Base-by-base conservation (phyloP, 2,888 invertebrate genomes). In the Xestia sexstrigata region DNA sequence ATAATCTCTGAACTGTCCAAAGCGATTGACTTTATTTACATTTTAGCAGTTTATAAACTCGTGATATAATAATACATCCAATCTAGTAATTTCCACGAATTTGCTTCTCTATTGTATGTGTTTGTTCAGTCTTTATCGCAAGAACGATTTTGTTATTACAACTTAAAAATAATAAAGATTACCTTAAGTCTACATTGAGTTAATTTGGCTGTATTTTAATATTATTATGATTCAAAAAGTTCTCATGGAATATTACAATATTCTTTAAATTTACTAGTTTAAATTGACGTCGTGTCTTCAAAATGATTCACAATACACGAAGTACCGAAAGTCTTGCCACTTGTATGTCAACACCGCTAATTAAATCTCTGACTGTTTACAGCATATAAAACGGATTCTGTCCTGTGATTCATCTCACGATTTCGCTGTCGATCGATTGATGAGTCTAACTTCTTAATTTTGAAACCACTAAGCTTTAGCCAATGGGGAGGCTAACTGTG, bases 141-240 rank as follows among this genome's bases (percentile, higher is more conserved):
- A 66, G 35, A 81, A 55, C 60, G 71, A 75, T 62, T 85, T 26
- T 69, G 60, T 65, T 81, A n/a, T 69, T 23, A 30, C 13, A 42
- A 17, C 67, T 72, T 71, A 75, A 71, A 83, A 70, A 86, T 83
- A 70, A 86, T 83, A 82, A 45, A 69, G 1, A 71, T 81, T 68
- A 58, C 52, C 7, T 55, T 66, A 83, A 73, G 23, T 23, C 26
- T 39, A n/a, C 58, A 35, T 23, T 77, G 15, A 55, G 6, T 52
- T 73, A 5, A 23, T 55, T 74, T 42, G 13, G 23, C 1, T 42
- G 35, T 65, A 23, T 75, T 67, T 17, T 4, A 42, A 67, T n/a
- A 58, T 60, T 63, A 68, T 69, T 13, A 62, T 63, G 49, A 73
- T n/a, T 78, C 47, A 52, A 70, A 49, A 58, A 60, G 23, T 68